Evolutionary conservation across 2,113 vertebrate species (phyloP).

Genomic region (Ploceus nigricollis): DNA sequence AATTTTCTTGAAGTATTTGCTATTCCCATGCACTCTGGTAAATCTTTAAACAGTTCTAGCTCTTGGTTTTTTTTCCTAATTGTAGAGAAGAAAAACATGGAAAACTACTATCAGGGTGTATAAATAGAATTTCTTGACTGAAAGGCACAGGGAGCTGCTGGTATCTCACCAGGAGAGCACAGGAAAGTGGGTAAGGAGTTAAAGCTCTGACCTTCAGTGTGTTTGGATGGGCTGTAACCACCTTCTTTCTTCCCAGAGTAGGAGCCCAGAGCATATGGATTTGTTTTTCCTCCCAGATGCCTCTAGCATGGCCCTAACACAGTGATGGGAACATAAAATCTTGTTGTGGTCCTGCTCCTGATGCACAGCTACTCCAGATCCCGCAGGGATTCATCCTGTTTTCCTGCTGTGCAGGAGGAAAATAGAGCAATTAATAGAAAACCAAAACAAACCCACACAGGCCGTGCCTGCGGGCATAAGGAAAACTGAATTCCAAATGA

Average conservation of each 20-base stretch:
- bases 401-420: background rate
- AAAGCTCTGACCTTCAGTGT: background rate
- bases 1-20: background rate
- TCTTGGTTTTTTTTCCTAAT: background rate
- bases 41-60: background rate
- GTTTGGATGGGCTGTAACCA: background rate
- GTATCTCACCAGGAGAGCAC: background rate
- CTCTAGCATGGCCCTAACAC: background rate
- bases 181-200: background rate
- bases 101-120: background rate
- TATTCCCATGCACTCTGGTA: background rate
- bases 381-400: rapidly evolving
- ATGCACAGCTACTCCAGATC: background rate
- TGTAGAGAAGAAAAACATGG: background rate
- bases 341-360: background rate
- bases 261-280: background rate
- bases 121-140: background rate
- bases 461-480: rapidly evolving
- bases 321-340: background rate
- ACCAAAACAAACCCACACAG: background rate
- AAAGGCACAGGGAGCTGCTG: background rate
- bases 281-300: background rate
- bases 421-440: background rate
- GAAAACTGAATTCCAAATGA: background rate
- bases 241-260: background rate